Conservation (phyloP, 2,888 invertebrate genomes). For the Tenodera sinensis region DNA sequence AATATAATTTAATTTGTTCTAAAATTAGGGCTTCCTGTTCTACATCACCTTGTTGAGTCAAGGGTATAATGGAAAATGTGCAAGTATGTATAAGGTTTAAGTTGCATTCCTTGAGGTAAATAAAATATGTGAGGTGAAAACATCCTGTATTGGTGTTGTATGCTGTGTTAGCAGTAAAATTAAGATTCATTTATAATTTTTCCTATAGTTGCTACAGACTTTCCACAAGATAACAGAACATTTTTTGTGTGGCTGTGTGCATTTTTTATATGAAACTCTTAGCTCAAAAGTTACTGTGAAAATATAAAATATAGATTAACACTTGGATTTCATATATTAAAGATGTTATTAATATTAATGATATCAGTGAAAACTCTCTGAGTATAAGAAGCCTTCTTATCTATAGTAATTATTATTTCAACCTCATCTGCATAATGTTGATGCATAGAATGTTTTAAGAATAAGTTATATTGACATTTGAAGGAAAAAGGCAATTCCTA, state of each 20-base stretch:
- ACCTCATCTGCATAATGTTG: background rate
- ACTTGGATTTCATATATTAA: background rate
- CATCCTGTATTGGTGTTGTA: background rate
- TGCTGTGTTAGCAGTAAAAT: background rate
- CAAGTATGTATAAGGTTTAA: background rate
- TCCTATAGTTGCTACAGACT: background rate
- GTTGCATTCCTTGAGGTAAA: background rate
- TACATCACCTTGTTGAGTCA: background rate
- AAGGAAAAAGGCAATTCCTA: background rate
- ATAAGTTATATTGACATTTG: background rate
- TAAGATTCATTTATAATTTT: background rate
- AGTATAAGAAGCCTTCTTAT: background rate
- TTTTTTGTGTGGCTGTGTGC: background rate
- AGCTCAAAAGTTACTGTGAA: background rate
- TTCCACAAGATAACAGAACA: background rate
- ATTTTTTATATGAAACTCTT: background rate
- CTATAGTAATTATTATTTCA: background rate
- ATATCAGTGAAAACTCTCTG: background rate
- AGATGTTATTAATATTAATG: background rate
- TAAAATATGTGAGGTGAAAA: background rate
- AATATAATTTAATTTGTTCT: background rate
- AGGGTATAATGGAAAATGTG: background rate
- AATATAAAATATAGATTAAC: background rate
- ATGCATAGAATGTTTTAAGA: background rate
- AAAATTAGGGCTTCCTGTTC: background rate